phyloP scores from a whole-genome alignment of 2,888 invertebrate species.

The Electrophaes corylata region DNA sequence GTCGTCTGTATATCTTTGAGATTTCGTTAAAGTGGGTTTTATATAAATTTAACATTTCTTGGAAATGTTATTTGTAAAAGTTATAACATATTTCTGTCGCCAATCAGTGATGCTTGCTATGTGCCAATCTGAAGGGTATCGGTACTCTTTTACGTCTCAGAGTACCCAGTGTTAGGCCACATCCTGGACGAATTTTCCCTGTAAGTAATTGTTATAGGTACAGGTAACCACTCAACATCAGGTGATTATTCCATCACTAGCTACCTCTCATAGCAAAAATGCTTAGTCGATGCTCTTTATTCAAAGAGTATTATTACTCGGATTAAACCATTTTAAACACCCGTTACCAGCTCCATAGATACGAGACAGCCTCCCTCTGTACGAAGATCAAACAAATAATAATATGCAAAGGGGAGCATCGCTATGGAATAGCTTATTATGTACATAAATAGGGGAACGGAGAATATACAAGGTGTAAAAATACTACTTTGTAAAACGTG shows the following conservation, averaged over 20 bases:
- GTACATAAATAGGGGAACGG: constrained; percentile 63
- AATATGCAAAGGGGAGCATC: constrained; percentile 66
- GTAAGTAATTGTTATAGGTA: too few species aligned
- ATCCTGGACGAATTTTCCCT: too few species aligned
- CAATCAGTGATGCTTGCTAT: too few species aligned
- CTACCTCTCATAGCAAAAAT: too few species aligned
- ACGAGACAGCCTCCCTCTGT: constrained; percentile 45
- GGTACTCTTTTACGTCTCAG: too few species aligned
- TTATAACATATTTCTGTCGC: too few species aligned
- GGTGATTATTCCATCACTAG: too few species aligned
- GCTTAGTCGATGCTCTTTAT: background rate
- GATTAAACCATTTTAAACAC: constrained; percentile 22
- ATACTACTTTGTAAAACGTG: background rate
- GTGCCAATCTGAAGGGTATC: too few species aligned
- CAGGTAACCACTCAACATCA: too few species aligned
- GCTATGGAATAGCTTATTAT: constrained; percentile 67
- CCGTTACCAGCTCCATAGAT: constrained; percentile 32
- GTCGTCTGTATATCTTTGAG: constrained; percentile 20
- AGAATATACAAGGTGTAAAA: constrained; percentile 45
- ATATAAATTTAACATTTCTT: constrained; percentile 12
- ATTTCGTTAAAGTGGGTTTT: constrained; percentile 20
- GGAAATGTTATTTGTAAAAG: too few species aligned
- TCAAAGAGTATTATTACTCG: background rate
- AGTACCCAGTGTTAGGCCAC: too few species aligned
- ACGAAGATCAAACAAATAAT: constrained; percentile 77